These are phyloP conservation scores for Fragum sueziense DNA, from an alignment of 2,888 invertebrate species.

Conservation along the genomic window DNA sequence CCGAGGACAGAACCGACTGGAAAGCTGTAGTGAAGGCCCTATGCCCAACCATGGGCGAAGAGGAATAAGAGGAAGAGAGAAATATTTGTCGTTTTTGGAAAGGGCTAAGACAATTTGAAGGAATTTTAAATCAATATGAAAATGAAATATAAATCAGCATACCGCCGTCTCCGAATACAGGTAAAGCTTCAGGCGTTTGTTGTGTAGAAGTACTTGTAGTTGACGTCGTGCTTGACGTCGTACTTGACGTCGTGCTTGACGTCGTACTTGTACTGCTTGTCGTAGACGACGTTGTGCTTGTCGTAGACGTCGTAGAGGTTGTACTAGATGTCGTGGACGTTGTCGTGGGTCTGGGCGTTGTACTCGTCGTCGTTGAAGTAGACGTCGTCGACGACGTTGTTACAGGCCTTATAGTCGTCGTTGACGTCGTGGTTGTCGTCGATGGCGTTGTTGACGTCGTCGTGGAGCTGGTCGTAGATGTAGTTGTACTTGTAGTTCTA, in stretches of 20 bases:
- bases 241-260: background rate
- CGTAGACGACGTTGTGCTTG: background rate
- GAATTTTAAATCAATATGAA: no score
- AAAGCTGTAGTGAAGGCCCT: no score
- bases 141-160: background rate
- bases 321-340: background rate
- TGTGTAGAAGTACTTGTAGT: background rate
- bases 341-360: background rate
- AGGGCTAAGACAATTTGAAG: no score
- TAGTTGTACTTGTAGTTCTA: background rate
- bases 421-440: background rate
- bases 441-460: background rate
- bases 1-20: no score
- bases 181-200: background rate
- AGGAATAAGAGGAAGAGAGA: no score
- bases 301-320: background rate
- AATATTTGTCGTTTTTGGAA: no score
- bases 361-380: background rate
- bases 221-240: background rate
- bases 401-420: background rate
- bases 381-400: background rate
- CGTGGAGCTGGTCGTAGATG: background rate
- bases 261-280: background rate
- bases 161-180: constrained; percentile 9
- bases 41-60: no score